Percentiles rank a stretch among this genome's conserved stretches.
Conservation (phyloP, 2,797 vertebrate species). For the Cetoscarus ocellatus region DNA sequence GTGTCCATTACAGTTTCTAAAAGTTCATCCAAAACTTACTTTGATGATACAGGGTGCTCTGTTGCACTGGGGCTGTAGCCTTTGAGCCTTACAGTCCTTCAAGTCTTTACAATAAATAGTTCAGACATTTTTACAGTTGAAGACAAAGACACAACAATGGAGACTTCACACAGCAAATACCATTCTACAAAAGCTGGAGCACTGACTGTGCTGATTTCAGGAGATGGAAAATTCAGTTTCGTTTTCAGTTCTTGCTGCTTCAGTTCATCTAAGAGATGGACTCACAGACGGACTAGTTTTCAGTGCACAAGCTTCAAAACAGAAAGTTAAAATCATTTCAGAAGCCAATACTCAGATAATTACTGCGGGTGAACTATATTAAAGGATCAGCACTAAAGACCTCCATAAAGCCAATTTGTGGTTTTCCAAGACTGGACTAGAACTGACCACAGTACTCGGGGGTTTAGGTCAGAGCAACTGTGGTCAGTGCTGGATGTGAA, state of each 20-base stretch:
- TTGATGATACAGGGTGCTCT: neutral
- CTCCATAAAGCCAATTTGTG: neutral
- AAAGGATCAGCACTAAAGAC: neutral
- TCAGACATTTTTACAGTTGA: constrained; percentile 19
- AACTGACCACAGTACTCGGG: neutral
- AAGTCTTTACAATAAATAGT: constrained; percentile 12
- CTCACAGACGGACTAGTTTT: constrained; percentile 13
- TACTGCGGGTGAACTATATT: neutral
- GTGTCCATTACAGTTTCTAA: neutral
- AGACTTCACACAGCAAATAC: constrained; percentile 21
- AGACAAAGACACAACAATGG: constrained; percentile 18
- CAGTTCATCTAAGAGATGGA: constrained; percentile 11
- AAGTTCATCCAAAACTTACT: neutral
- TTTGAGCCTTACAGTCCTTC: no score
- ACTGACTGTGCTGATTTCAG: constrained; percentile 22
- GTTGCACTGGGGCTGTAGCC: neutral
- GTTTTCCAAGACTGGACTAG: neutral
- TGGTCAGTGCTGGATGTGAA: no score
- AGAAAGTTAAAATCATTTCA: neutral
- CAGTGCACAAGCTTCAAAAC: neutral
- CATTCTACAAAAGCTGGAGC: constrained; percentile 15
- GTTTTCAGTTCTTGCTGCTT: constrained; percentile 14
- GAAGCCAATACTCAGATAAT: neutral
- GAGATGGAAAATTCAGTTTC: constrained; percentile 12
- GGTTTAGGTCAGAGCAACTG: neutral